Percentiles rank a stretch among this genome's conserved stretches.
Evolutionary conservation across 2,888 invertebrate species (phyloP).

Genomic region (Aleiodes leptofemur): DNA sequence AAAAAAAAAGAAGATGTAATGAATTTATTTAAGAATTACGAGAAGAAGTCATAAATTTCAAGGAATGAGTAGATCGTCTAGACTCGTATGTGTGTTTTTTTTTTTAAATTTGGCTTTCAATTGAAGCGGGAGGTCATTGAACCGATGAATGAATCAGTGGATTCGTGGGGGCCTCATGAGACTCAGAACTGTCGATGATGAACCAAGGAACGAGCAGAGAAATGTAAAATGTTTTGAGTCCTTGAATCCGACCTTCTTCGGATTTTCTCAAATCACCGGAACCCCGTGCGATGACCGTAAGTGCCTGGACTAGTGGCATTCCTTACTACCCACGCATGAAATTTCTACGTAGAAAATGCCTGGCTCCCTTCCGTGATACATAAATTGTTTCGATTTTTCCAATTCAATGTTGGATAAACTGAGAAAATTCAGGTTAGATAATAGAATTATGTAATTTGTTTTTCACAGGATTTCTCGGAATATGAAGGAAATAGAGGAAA

Average conservation of each 20-base stretch:
- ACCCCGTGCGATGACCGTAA: slow-evolving; percentile 38
- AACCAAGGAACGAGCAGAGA: neutral
- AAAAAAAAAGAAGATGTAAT: too few species aligned
- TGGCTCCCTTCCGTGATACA: neutral
- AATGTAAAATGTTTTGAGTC: neutral
- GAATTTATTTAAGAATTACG: too few species aligned
- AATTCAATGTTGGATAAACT: neutral
- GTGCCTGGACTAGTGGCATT: slow-evolving; percentile 52
- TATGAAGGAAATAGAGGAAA: too few species aligned
- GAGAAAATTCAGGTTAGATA: neutral
- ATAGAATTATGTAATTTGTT: neutral
- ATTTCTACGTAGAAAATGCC: neutral
- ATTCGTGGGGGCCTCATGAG: neutral
- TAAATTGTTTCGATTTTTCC: neutral
- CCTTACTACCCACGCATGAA: slow-evolving; percentile 43
- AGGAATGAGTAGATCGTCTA: neutral
- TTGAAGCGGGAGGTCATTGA: neutral
- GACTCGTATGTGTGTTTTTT: neutral
- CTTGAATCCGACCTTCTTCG: slow-evolving; percentile 2
- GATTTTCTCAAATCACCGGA: slow-evolving; percentile 19
- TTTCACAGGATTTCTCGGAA: too few species aligned
- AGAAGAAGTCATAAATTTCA: too few species aligned
- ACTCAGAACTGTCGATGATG: neutral
- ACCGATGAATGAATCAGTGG: slow-evolving; percentile 1
- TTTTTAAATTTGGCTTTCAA: neutral